Evolutionary conservation across 2,113 vertebrate genomes (phyloP).

Genomic region (Gallinago undulata): DNA sequence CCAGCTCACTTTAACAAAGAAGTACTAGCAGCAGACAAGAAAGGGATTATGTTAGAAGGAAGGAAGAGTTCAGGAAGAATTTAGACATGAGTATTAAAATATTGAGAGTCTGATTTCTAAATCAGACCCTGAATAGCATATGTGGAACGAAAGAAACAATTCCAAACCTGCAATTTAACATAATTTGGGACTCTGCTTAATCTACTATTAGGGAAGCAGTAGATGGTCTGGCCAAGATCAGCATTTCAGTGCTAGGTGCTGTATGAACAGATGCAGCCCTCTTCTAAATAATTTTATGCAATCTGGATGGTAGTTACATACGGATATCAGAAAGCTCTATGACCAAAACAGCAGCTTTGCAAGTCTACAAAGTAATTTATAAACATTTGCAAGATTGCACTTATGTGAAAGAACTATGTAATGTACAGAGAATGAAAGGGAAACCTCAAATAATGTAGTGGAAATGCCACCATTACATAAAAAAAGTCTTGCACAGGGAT

Average conservation of each 20-base stretch:
- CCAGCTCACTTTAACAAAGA: background rate
- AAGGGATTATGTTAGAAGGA: background rate
- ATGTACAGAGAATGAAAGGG: background rate
- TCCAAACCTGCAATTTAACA: background rate
- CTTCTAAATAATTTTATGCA: background rate
- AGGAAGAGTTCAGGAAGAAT: background rate
- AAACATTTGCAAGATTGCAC: background rate
- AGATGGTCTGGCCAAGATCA: background rate
- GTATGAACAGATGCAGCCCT: background rate
- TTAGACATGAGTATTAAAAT: background rate
- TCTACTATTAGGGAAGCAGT: background rate
- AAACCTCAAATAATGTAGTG: background rate
- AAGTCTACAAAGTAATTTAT: background rate
- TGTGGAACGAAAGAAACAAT: background rate
- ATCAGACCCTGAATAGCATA: background rate
- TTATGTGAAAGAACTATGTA: background rate
- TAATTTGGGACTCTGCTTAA: background rate
- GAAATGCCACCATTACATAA: background rate
- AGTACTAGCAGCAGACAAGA: slow-evolving; percentile 9
- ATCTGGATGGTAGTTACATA: background rate
- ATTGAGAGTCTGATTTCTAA: background rate
- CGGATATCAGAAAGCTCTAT: rapidly evolving
- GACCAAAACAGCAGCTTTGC: background rate
- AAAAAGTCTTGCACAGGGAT: background rate
- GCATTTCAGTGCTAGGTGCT: background rate